Conservation (phyloP, 2,797 vertebrate genomes). For the Zenarchopterus dispar region DNA sequence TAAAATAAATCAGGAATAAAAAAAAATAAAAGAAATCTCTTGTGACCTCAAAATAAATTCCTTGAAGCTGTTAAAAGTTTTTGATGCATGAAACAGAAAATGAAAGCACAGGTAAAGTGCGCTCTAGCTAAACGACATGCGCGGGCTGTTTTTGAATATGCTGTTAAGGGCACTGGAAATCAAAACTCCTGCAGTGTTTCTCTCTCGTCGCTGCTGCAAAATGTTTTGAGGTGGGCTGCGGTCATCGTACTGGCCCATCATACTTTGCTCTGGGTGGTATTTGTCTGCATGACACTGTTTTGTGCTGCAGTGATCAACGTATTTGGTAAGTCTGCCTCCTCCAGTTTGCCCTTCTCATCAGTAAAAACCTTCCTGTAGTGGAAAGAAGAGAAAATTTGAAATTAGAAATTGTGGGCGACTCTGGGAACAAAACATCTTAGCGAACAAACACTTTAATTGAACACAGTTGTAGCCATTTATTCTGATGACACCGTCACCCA, state of each 20-base stretch:
- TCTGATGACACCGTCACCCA: slow-evolving; percentile 66
- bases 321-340: slow-evolving; percentile 85
- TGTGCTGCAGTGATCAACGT: slow-evolving; percentile 86
- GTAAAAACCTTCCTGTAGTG: slow-evolving; percentile 86
- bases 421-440: slow-evolving; percentile 6
- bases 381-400: slow-evolving; percentile 6
- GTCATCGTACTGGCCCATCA: slow-evolving; percentile 81
- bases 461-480: slow-evolving; percentile 53
- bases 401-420: slow-evolving; percentile 32
- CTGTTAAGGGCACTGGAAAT: slow-evolving; percentile 95
- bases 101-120: slow-evolving; percentile 70
- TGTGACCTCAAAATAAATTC: slow-evolving; percentile 68
- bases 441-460: slow-evolving; percentile 36
- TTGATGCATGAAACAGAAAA: slow-evolving; percentile 65
- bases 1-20: slow-evolving; percentile 66
- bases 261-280: slow-evolving; percentile 90
- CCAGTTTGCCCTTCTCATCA: slow-evolving; percentile 86
- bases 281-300: slow-evolving; percentile 91
- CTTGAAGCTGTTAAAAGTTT: slow-evolving; percentile 58
- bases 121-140: slow-evolving; percentile 80
- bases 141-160: slow-evolving; percentile 77
- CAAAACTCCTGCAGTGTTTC: slow-evolving; percentile 79
- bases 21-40: slow-evolving; percentile 79
- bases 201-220: slow-evolving; percentile 75
- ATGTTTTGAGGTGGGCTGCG: slow-evolving; percentile 76